Base-by-base conservation (phyloP, 2,888 invertebrate genomes). In the Trachelus stipa region DNA sequence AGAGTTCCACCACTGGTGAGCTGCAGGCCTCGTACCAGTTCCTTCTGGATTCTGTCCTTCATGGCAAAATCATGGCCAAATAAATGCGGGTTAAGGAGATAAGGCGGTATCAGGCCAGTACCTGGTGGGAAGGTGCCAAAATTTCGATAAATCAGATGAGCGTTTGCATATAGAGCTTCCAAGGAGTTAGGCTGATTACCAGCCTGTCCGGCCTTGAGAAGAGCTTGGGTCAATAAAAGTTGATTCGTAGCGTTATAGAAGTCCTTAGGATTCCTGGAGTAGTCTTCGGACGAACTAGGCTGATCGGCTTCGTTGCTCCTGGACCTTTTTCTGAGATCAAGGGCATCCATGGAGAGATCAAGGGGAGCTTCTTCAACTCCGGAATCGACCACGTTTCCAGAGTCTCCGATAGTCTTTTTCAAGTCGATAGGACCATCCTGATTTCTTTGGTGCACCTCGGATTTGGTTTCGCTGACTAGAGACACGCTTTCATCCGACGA, bases 271-370 rank as follows among this genome's bases (percentile, higher is more conserved):
- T 74, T 82, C 35, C 79, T 79, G 11, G 80, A 78, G 34, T 73
- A 71, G 31, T 81, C 81, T 71, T 75, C 73, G 73, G 74, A 73
- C 78, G 79, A 31, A 80, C 83, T 34, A 82, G 83, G 30, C 81
- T 75, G 12, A 79, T 35, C 15, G 85, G 81, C 85, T 11, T 83
- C 83, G 12, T 75, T 85, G 12, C 84, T 82, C 69, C 85, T 85
- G 11, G 89, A 86, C 91, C 97, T 97, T 88, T 96, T 96, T 89
- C 97, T 97, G 81, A 97, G 93, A 92, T 97, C 97, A 73, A 97
- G 92, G 6, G 96, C 97, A 90, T 96, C 96, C 92, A 95, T 96
- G 77, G 95, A 95, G 35, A 96, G 92, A 91, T 97, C 96, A 77
- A 96, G 93, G 0, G 96, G 94, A 34, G 93, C 90, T 80, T 92